Evolutionary conservation across 2,113 vertebrate genomes (phyloP).

Genomic region (Cacatua alba): DNA sequence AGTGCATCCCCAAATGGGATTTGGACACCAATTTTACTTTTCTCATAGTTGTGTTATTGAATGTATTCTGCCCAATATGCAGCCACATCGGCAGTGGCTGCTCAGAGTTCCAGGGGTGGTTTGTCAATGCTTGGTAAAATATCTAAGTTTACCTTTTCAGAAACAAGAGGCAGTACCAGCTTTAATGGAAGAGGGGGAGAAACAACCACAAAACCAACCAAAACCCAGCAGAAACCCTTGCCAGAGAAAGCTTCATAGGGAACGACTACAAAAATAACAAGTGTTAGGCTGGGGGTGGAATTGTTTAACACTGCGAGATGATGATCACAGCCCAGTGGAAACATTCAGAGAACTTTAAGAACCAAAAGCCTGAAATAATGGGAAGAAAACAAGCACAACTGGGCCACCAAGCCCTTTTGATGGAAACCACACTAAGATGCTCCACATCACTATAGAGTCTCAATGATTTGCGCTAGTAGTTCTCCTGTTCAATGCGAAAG

Average conservation of each 20-base stretch:
- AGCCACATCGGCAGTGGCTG: neutral
- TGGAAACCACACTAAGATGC: neutral
- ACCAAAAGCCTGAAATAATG: neutral
- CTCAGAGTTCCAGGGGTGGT: neutral
- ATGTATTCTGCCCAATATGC: neutral
- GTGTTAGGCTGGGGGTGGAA: neutral
- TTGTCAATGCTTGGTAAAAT: neutral
- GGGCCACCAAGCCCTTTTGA: neutral
- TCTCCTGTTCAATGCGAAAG: fast-evolving
- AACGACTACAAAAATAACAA: neutral
- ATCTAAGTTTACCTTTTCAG: neutral
- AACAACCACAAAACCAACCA: neutral
- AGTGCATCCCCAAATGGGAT: neutral
- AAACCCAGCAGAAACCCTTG: neutral
- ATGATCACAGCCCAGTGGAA: neutral
- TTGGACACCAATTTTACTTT: neutral
- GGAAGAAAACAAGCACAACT: neutral
- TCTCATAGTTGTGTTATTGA: neutral
- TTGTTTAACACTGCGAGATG: neutral
- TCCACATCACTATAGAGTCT: neutral
- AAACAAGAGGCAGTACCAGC: neutral
- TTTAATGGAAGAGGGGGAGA: neutral
- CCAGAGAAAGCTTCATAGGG: neutral
- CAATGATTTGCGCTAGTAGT: fast-evolving
- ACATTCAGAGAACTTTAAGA: neutral